Evolutionary conservation across 1,140 invertebrate species (phyloP).

Genomic region (Zelostemma sp.): DNA sequence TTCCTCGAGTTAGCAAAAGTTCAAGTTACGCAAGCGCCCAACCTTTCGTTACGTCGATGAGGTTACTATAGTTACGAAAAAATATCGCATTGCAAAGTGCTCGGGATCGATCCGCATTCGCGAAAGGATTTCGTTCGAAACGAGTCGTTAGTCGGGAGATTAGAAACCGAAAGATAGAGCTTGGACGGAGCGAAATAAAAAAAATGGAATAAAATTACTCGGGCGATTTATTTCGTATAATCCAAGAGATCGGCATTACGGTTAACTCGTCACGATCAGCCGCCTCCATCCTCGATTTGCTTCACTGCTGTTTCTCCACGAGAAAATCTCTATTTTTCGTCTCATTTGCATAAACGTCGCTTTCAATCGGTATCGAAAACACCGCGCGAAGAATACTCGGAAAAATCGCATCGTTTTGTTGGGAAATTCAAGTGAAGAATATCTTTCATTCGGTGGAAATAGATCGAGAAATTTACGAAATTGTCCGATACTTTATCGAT

Average conservation of each 20-base stretch:
- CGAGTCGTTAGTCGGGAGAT: neutral
- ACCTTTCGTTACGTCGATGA: constrained; percentile 33
- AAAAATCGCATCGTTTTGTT: too few species aligned
- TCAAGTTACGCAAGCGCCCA: constrained; percentile 29
- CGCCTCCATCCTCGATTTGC: constrained; percentile 50
- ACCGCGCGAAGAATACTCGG: neutral
- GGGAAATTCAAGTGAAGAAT: too few species aligned
- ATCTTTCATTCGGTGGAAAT: too few species aligned
- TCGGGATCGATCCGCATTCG: too few species aligned
- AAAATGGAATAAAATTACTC: too few species aligned
- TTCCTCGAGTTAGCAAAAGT: constrained; percentile 18
- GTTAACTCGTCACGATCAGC: constrained; percentile 34
- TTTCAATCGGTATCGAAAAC: neutral
- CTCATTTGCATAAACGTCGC: constrained; percentile 23
- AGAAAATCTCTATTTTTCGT: constrained; percentile 18
- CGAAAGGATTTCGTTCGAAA: too few species aligned
- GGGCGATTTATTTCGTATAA: constrained; percentile 27
- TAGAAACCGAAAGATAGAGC: neutral
- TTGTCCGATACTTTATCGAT: too few species aligned
- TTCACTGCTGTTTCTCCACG: constrained; percentile 32
- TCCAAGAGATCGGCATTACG: constrained; percentile 27
- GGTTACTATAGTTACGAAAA: constrained; percentile 38
- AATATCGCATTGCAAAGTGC: constrained; percentile 31
- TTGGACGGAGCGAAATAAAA: too few species aligned
- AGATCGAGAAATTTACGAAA: too few species aligned